Percentiles rank a stretch among this genome's conserved stretches.
These are phyloP conservation scores for Megalurothrips usitatus DNA, from an alignment of 2,888 invertebrate genomes.

Conservation along the genomic window DNA sequence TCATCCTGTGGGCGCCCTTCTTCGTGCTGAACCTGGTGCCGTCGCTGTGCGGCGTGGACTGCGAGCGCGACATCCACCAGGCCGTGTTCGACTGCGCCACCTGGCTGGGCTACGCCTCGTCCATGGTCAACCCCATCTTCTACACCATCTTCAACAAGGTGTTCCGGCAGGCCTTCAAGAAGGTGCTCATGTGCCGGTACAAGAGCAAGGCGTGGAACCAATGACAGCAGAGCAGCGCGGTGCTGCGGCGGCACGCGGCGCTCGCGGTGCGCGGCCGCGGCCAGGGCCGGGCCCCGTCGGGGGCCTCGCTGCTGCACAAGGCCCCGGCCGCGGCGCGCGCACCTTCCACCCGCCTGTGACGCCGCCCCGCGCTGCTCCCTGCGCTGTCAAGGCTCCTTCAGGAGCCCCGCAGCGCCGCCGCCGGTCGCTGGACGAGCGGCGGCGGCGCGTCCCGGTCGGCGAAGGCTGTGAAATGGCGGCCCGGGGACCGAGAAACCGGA, in stretches of 20 bases:
- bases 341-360: not conserved
- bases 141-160: constrained; percentile 94
- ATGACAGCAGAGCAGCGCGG: not conserved
- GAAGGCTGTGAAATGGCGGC: too few species aligned
- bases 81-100: constrained; percentile 83
- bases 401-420: too few species aligned
- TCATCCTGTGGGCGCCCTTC: constrained; percentile 93
- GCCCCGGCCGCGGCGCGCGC: not conserved
- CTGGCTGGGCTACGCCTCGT: constrained; percentile 91
- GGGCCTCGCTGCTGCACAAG: not conserved
- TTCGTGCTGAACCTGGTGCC: constrained; percentile 84
- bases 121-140: constrained; percentile 93
- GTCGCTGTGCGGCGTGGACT: constrained; percentile 69
- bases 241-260: not conserved
- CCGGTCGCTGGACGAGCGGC: too few species aligned
- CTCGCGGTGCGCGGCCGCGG: not conserved
- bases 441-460: too few species aligned
- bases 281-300: not conserved
- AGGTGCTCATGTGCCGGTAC: constrained; percentile 74
- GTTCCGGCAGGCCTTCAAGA: constrained; percentile 85
- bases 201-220: constrained; percentile 32
- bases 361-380: not conserved
- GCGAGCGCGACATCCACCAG: constrained; percentile 67
- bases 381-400: not conserved
- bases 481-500: too few species aligned